Conservation (phyloP, 2,113 vertebrate species). For the Pterophyllum scalare region DNA sequence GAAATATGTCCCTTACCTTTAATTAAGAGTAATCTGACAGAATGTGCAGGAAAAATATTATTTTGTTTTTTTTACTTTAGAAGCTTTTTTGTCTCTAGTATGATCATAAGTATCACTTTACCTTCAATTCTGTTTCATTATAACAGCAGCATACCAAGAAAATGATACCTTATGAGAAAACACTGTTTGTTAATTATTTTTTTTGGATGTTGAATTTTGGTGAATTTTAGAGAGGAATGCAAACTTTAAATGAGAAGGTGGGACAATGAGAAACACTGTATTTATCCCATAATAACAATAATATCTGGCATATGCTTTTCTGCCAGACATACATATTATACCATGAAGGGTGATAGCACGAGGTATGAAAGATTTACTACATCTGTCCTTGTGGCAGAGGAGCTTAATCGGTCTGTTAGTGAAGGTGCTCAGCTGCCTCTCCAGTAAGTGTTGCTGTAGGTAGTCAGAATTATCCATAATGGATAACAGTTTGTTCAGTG, state of each 20-base stretch:
- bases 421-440: neutral
- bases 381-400: neutral
- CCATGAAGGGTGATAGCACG: neutral
- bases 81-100: neutral
- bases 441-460: neutral
- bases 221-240: neutral
- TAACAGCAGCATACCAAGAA: neutral
- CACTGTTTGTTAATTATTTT: too few species aligned
- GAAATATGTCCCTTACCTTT: neutral
- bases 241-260: neutral
- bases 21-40: constrained; percentile 24
- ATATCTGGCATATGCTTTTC: neutral
- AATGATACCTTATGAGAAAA: neutral
- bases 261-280: neutral
- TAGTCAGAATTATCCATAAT: neutral
- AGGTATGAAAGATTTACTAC: too few species aligned
- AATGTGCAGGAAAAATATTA: neutral
- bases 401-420: neutral
- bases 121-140: neutral
- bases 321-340: neutral
- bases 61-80: neutral
- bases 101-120: neutral
- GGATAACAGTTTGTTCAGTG: constrained; percentile 8
- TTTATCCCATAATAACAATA: neutral
- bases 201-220: neutral